Conservation (phyloP, 2,113 vertebrate species). For the Lampris incognitus region DNA sequence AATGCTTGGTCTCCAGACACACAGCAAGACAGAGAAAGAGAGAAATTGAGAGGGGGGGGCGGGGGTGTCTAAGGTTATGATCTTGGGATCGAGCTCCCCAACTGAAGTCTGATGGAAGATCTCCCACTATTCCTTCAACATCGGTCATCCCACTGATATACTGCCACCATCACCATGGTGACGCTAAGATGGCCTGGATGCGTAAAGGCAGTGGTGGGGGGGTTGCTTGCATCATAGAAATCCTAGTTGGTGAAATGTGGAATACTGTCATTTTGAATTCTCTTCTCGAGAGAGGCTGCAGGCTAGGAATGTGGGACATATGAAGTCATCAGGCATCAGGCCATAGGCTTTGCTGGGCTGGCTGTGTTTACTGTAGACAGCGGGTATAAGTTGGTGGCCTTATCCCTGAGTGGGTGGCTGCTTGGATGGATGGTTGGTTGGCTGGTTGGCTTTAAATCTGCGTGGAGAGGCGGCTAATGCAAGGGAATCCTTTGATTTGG, state of each 20-base stretch:
- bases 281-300: neutral
- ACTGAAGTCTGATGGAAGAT: constrained; percentile 67
- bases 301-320: constrained; percentile 6
- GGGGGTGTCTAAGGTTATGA: constrained; percentile 50
- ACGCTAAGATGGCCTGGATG: constrained; percentile 54
- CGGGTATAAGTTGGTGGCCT: constrained; percentile 26
- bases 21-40: constrained; percentile 8
- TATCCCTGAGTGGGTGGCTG: constrained; percentile 33
- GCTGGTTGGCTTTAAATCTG: constrained; percentile 53
- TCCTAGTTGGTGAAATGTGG: constrained; percentile 37
- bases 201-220: constrained; percentile 17
- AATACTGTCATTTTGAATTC: constrained; percentile 34
- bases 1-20: constrained; percentile 31
- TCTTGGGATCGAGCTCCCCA: constrained; percentile 53
- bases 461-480: constrained; percentile 51
- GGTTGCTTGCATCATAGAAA: constrained; percentile 1
- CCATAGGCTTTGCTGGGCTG: neutral
- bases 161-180: constrained; percentile 50
- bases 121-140: constrained; percentile 73
- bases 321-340: constrained; percentile 28
- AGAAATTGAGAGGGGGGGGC: neutral
- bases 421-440: constrained; percentile 37
- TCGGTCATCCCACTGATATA: constrained; percentile 65
- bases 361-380: constrained; percentile 28
- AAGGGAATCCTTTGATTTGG: constrained; percentile 65